Base-by-base conservation (phyloP, 2,888 invertebrate genomes). In the Dromius quadrimaculatus region DNA sequence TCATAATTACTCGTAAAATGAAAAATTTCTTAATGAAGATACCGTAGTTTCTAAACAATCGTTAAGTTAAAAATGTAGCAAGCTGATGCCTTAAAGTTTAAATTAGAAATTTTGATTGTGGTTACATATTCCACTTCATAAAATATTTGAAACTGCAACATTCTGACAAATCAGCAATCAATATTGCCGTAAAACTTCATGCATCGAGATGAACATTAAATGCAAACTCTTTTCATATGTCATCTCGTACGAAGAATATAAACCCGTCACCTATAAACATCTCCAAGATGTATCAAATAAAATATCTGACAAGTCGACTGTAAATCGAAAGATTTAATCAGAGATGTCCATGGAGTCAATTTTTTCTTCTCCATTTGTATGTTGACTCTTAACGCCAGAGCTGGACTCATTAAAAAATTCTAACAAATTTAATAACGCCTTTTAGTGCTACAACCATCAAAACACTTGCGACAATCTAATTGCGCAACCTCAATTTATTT, bases 11-110 rank as follows among this genome's bases (percentile, higher is more conserved):
- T 65, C 65, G 54, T 65, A 65, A 65, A 65, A 65, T 54, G 36
- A 65, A 65, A 65, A 50, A 65, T 65, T 65, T 65, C 65, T 65
- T 65, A 65, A 65, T 65, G 65, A 65, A 65, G 65, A 47, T 54
- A 54, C 50, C 50, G 43, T 17, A 62, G 38, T 19, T 62, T 62
- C 41, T 41, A 23, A 41, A 62, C 22, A 32, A 32, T 41, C 36
- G 41, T 62, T 41, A 62, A 62, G 8, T 41, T 32, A 38, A 22
- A 62, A 62, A 62, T 62, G 41, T 41, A 41, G 62, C 62, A 62
- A 62, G 34, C 41, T 62, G 62, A n/a, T n/a, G n/a, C n/a, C n/a
- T n/a, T n/a, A n/a, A n/a, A n/a, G n/a, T n/a, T n/a, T n/a, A n/a
- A n/a, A n/a, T n/a, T n/a, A n/a, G n/a, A n/a, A n/a, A n/a, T n/a